Evolutionary conservation across 2,888 invertebrate species (phyloP).

Genomic region (Loripinus fragilis): DNA sequence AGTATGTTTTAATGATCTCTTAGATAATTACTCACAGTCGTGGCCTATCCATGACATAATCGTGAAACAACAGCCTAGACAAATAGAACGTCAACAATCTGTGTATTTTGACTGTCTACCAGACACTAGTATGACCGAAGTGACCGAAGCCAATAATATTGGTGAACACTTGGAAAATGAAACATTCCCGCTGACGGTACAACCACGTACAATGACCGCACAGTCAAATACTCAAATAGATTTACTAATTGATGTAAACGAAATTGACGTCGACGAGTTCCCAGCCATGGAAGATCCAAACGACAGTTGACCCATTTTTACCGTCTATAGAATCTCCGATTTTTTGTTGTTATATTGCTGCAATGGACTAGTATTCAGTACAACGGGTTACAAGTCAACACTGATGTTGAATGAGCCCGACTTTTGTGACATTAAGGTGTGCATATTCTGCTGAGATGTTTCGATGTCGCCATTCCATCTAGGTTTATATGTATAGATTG

Average conservation of each 20-base stretch:
- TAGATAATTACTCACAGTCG: conserved; percentile 44
- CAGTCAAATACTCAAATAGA: not conserved
- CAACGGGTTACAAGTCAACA: too few species aligned
- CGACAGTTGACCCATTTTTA: too few species aligned
- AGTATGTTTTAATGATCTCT: conserved; percentile 43
- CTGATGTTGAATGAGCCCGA: too few species aligned
- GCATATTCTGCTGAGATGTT: too few species aligned
- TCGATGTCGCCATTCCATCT: too few species aligned
- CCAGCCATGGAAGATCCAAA: not conserved
- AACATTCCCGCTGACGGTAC: not conserved
- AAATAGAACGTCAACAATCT: conserved; percentile 9
- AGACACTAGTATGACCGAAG: not conserved
- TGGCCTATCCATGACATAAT: conserved; percentile 58
- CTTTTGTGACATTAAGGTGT: too few species aligned
- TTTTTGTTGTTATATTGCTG: too few species aligned
- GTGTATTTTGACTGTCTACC: conserved; percentile 2
- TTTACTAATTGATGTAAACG: not conserved
- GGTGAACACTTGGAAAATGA: not conserved
- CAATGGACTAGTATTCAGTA: too few species aligned
- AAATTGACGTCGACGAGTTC: not conserved
- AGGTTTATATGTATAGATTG: too few species aligned
- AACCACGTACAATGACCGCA: not conserved
- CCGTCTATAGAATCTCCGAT: too few species aligned
- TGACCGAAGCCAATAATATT: not conserved
- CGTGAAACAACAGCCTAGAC: conserved; percentile 8